A percentile compares a stretch with the other conserved stretches of the same genome.
Evolutionary conservation across 2,113 vertebrate species (phyloP).

Genomic region (Serilophus lunatus): DNA sequence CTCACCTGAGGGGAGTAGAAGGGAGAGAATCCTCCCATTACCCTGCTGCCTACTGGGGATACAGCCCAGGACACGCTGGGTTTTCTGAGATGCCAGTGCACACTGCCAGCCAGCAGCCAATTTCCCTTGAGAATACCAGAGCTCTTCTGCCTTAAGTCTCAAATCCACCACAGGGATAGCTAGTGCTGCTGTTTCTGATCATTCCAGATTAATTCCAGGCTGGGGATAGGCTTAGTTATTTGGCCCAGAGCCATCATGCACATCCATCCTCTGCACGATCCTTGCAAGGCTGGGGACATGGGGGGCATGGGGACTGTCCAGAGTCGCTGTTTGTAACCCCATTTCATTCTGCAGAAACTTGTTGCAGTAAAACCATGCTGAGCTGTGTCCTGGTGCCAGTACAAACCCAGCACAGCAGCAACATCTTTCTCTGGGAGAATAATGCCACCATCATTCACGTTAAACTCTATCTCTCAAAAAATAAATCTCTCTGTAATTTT

Average conservation of each 20-base stretch:
- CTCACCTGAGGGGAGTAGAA: background rate
- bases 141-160: background rate
- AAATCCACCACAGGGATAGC: fast-evolving
- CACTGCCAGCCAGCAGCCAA: background rate
- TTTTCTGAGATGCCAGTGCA: background rate
- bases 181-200: background rate
- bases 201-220: background rate
- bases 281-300: background rate
- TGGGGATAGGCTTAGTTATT: background rate
- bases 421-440: background rate
- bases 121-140: background rate
- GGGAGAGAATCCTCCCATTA: background rate
- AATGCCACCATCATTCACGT: background rate
- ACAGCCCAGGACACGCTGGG: fast-evolving
- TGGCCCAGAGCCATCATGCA: background rate
- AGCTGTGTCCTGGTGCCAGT: background rate
- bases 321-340: fast-evolving
- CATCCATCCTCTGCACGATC: background rate
- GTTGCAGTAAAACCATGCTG: background rate
- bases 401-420: background rate
- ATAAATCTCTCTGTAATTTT: background rate
- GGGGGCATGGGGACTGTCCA: background rate
- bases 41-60: background rate
- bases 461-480: background rate
- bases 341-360: background rate